Evolutionary conservation across 2,888 invertebrate species (phyloP).

Genomic region (Oligia strigilis): DNA sequence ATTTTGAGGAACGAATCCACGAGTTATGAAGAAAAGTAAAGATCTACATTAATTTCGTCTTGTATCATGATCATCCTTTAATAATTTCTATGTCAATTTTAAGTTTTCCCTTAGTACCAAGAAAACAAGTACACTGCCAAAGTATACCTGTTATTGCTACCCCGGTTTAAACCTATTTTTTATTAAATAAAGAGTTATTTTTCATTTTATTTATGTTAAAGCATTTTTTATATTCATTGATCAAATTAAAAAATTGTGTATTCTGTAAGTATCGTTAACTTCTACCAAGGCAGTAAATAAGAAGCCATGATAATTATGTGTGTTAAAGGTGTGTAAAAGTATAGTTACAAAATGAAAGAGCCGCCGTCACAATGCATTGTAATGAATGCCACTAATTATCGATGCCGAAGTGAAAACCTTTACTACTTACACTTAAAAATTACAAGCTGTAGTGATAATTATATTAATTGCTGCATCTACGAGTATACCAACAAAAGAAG

Average conservation of each 20-base stretch:
- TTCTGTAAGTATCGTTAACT: neutral
- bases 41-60: neutral
- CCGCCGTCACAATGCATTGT: neutral
- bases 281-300: slow-evolving; percentile 2
- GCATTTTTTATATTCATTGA: neutral
- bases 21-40: neutral
- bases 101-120: neutral
- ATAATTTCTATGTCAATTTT: neutral
- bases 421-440: neutral
- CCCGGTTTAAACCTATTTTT: neutral
- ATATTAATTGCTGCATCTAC: neutral
- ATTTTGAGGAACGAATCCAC: neutral
- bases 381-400: neutral
- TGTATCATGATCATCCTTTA: neutral
- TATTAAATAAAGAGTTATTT: neutral
- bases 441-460: neutral
- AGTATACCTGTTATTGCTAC: neutral
- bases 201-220: neutral
- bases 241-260: neutral
- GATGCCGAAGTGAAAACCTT: neutral
- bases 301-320: neutral
- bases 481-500: neutral
- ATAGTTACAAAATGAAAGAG: neutral
- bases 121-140: neutral
- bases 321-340: neutral